Evolutionary conservation across 2,113 vertebrate species (phyloP), one percentile per base, ranked within the genome.

Genomic region (Onychostoma macrolepis): DNA sequence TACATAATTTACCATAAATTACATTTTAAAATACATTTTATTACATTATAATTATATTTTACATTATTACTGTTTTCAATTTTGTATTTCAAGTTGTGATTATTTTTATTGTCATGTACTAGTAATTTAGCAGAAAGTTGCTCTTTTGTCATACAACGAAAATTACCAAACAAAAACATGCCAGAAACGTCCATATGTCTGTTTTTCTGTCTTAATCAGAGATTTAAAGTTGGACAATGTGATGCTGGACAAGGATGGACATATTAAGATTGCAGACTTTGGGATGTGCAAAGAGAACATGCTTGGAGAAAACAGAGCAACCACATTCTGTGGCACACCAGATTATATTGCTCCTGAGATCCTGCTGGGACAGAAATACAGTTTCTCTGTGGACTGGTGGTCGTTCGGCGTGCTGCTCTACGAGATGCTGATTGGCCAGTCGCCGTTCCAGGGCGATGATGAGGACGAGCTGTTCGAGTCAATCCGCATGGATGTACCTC

Each of bases 331-430:
- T 0, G 98, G 98, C 19, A 99, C 98, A 4, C 98, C 98, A 0
- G 98, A 99, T 93, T 99, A 99, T 86, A 99, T 99, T 0, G 98
- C 98, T 69, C 98, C 95, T 56, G 95, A 99, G 98, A 99, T 99
- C 89, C 93, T 99, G 83, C 95, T 97, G 88, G 98, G 98, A 11
- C 93, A 97, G 89, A 96, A 96, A 76, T 99, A 99, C 92, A 96
- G 97, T 0, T 99, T 99, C 94, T 99, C 98, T 0, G 98, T 99
- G 84, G 98, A 99, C 95, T 99, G 98, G 98, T 99, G 98, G 98
- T 99, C 98, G 0, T 99, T 99, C 1, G 98, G 98, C 15, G 98
- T 99, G 81, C 92, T 99, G 87, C 94, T 99, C 2, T 99, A 98
- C 0, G 98, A 99, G 94, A 99, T 99, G 98, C 95, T 99, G 36